Evolutionary conservation across 2,113 vertebrate genomes (phyloP), one percentile per base, ranked within the genome.

Genomic region (Ivindomyrus marchei): DNA sequence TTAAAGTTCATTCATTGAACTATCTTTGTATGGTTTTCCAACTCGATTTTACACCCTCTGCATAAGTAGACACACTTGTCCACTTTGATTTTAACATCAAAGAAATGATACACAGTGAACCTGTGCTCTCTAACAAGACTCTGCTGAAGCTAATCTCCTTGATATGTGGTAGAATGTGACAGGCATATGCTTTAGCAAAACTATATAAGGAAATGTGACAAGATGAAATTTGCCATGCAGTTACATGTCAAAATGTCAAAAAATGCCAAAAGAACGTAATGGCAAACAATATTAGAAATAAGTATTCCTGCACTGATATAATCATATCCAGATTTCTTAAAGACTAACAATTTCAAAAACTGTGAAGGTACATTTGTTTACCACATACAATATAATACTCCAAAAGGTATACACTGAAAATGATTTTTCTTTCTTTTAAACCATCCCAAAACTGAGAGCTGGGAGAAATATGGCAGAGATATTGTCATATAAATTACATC

Each of bases 31-130:
- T 27, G 45, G 42, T 47, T 50, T 86, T 86, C 47, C 45, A 49
- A 46, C 45, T 46, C 47, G 47, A 86, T 86, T 49, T 47, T 47
- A 86, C 46, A 86, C 42, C n/a, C 45, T 50, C 84, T 13, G 84
- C 84, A 47, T 86, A 86, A 86, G 47, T 27, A 49, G 84, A 86
- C 45, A 86, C 84, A 50, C 46, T 86, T 86, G 84, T 86, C 84
- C 84, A 86, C 84, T 50, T 86, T 86, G 84, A 86, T 86, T 86
- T 86, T 24, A 50, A 49, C 84, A 86, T 86, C 84, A 86, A 86
- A 86, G 84, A 27, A 45, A 27, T 86, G 84, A 86, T 86, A 31
- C 24, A 24, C 84, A n/a, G 84, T 47, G 84, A 50, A 86, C 84
- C 19, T 49, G 21, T 49, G 84, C 42, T n/a, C 24, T n/a, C 45